Conservation (phyloP, 2,113 vertebrate species). For the Eulemur rufifrons region DNA sequence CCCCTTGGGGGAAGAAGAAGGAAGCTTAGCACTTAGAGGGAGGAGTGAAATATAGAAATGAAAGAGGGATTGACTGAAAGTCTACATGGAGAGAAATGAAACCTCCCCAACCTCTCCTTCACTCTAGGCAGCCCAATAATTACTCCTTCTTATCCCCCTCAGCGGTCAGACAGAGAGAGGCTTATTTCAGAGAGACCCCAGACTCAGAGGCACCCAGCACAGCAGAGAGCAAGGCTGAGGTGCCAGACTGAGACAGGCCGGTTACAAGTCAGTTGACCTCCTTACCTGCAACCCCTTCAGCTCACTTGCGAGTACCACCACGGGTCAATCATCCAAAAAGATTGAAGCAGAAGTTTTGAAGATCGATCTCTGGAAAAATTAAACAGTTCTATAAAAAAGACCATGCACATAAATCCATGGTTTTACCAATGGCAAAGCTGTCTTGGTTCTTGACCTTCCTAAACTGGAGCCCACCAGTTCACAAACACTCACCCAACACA, state of each 20-base stretch:
- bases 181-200: conserved; percentile 13
- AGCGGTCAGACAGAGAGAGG: neutral
- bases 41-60: neutral
- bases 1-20: neutral
- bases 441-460: neutral
- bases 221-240: neutral
- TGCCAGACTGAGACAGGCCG: neutral
- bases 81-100: neutral
- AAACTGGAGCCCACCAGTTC: neutral
- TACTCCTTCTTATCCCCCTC: neutral
- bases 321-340: neutral
- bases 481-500: neutral
- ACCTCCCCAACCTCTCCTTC: neutral
- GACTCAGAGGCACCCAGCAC: neutral
- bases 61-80: neutral
- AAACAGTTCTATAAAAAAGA: neutral
- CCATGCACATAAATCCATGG: neutral
- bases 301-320: neutral
- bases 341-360: neutral
- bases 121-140: neutral
- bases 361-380: neutral
- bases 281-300: neutral
- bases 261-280: neutral
- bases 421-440: neutral
- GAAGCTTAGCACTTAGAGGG: neutral